Evolutionary conservation across 1,140 invertebrate genomes (phyloP), one percentile per base, ranked within the genome.

Genomic region (Bombus sylvicola): DNA sequence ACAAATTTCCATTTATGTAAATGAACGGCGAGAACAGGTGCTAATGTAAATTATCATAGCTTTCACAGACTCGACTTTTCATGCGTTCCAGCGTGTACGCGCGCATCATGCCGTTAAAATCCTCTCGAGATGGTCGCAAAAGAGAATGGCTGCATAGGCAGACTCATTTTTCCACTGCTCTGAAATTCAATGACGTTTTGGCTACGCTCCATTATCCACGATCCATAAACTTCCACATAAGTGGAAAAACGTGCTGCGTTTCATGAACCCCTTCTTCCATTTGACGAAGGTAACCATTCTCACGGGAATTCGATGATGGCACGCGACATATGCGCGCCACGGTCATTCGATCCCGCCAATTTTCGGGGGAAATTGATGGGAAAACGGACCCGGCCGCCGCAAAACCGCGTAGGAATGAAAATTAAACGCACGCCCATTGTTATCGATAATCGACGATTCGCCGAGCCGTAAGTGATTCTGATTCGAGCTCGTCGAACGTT

Each of bases 201-300:
- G 37, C 28, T 9, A 41, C 47, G 66, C 34, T 39, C 57, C 43
- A 81, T 81, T 85, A 81, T 73, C 74, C 59, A 25, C 43, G 62
- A 47, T 34, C 64, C 80, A 72, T 86, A 86, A 86, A 86, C 73
- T 53, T 83, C 47, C 53, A 53, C 64, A 18, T 53, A 86, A 78
- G 80, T 72, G 85, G 85, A 86, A 83, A 83, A 86, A 82, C 31
- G 72, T 10, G 18, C 5, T 76, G 5, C 15, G 43, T 25, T 25
- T 28, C n/a, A 53, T 18, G 39, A 43, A 62, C 43, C 75, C 77
- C 68, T 59, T 80, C 15, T 6, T 73, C 18, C 9, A 10, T 53
- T 43, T 2, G 34, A 85, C 77, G 80, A 78, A 43, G 64, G 47
- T 71, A 62, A 57, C 59, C n/a, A 83, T 76, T 76, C 25, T 41